phyloP scores from a whole-genome alignment of 35 echinoderm and acorn worm genomes.

The Heliocidaris tuberculata region DNA sequence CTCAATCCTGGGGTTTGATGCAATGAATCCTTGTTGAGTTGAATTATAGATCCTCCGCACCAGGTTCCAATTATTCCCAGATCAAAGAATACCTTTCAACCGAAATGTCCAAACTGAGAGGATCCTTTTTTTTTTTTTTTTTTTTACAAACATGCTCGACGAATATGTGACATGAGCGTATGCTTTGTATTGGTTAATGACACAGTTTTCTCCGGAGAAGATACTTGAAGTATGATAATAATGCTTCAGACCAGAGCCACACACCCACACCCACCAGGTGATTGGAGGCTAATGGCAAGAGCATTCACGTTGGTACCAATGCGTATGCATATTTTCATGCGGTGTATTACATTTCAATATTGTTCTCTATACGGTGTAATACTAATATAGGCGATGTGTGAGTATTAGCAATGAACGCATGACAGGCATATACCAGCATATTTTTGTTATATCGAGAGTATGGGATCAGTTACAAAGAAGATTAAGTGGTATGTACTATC shows the following conservation, averaged over 20 bases:
- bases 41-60: neutral
- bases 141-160: neutral
- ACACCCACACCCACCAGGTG: neutral
- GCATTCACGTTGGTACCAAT: neutral
- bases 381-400: neutral
- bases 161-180: neutral
- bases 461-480: neutral
- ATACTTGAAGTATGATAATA: neutral
- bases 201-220: neutral
- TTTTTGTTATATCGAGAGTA: neutral
- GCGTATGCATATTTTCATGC: neutral
- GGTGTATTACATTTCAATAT: neutral
- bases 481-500: neutral
- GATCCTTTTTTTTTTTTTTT: no score
- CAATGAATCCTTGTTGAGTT: neutral
- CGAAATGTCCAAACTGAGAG: neutral
- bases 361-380: neutral
- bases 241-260: neutral
- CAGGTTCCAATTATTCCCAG: neutral
- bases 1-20: neutral
- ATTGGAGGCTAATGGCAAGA: neutral
- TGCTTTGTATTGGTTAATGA: no score
- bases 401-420: neutral
- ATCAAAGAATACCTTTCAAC: neutral
- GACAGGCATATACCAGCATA: conserved; percentile 1